Conservation (phyloP, 2,113 vertebrate species). For the Equus przewalskii region DNA sequence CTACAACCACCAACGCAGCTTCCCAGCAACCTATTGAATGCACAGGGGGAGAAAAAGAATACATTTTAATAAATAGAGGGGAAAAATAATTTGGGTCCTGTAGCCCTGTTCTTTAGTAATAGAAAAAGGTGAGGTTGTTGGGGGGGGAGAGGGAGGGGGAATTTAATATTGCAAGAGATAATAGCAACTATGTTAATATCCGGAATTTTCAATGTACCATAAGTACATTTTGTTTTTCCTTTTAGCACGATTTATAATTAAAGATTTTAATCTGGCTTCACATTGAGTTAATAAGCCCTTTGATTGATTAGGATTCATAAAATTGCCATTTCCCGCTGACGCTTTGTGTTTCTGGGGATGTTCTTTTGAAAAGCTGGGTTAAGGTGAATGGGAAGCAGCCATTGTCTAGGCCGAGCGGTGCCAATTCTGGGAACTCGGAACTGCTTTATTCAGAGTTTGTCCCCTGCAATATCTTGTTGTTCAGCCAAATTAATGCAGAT, state of each 20-base stretch:
- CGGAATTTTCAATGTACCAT: conserved; percentile 92
- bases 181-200: conserved; percentile 93
- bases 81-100: conserved; percentile 86
- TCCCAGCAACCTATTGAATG: conserved; percentile 74
- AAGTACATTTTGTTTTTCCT: conserved; percentile 94
- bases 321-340: conserved; percentile 93
- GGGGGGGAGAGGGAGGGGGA: conserved; percentile 80
- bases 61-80: conserved; percentile 88
- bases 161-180: conserved; percentile 92
- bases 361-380: conserved; percentile 90
- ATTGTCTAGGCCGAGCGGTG: conserved; percentile 90
- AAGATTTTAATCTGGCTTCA: conserved; percentile 95
- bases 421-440: conserved; percentile 86
- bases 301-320: conserved; percentile 94
- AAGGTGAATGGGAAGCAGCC: conserved; percentile 90
- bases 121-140: conserved; percentile 89
- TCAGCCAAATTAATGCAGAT: conserved; percentile 88
- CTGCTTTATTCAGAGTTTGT: conserved; percentile 87
- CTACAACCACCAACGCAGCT: conserved; percentile 69
- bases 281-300: conserved; percentile 94
- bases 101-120: conserved; percentile 88
- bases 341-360: conserved; percentile 91
- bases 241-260: conserved; percentile 94
- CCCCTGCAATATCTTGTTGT: conserved; percentile 86
- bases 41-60: conserved; percentile 70